Base-by-base conservation (phyloP, 2,797 vertebrate genomes). In the Neosilurus hyrtlii region DNA sequence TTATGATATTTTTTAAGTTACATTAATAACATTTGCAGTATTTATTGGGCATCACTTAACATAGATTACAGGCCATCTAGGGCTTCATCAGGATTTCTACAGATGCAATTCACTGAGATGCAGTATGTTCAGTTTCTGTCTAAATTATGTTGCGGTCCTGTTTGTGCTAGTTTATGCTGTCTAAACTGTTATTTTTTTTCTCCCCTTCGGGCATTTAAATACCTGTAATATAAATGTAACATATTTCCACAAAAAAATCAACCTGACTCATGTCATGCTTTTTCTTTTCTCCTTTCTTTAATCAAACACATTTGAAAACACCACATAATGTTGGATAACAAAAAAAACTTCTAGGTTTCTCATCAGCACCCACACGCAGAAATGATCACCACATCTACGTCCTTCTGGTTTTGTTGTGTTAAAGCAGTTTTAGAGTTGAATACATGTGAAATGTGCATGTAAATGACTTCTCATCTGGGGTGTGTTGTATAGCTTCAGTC, bases 191-290 rank as follows among this genome's bases (percentile, higher is more conserved):
- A 26, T 63, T 26, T 35, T 35, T 35, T 18, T 30, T 30, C 43
- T 4, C 89, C 87, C 91, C 83, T 91, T 88, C 87, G 94, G 94
- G 94, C 94, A 93, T 95, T 94, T 93, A 93, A 94, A 89, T 90
- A 93, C 90, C 90, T 95, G 94, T 95, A 94, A 94, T 92, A 94
- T 94, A 95, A 91, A 88, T 95, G 94, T 94, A 95, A 94, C 92
- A 95, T 95, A 94, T 95, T 95, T 95, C 93, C 93, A 94, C 93
- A 94, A 94, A 94, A 93, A 93, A 93, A 89, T 88, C 87, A 93
- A 92, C 79, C 76, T 83, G 89, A 85, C 76, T 71, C 7, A 24
- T 63, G 85, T 87, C 80, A 86, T 77, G 80, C 70, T 43, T 37
- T 43, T 49, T 24, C 3, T 43, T 4, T 18, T 35, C 18, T 7